phyloP scores from a whole-genome alignment of 2,888 invertebrate species.

The Thalpophila matura region DNA sequence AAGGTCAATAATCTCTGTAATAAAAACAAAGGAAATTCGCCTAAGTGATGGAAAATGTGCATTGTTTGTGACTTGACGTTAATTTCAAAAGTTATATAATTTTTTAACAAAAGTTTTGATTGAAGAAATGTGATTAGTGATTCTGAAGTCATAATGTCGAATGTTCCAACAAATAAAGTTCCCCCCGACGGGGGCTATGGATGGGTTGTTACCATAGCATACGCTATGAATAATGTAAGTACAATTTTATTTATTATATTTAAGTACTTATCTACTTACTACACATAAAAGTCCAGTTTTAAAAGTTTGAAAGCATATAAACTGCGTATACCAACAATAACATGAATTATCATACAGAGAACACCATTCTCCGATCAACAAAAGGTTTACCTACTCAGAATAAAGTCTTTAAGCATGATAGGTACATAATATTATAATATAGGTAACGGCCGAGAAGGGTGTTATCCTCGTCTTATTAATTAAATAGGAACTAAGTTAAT shows the following conservation, averaged over 20 bases:
- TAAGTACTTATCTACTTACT: not conserved
- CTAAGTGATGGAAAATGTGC: slow-evolving; percentile 61
- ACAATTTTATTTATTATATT: slow-evolving; percentile 36
- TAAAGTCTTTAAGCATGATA: too few species aligned
- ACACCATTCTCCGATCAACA: too few species aligned
- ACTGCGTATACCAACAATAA: too few species aligned
- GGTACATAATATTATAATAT: too few species aligned
- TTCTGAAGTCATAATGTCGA: slow-evolving; percentile 72
- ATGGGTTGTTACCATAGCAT: slow-evolving; percentile 92
- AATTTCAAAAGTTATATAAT: slow-evolving; percentile 50
- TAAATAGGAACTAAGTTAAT: too few species aligned
- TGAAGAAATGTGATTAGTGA: slow-evolving; percentile 68
- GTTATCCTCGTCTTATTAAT: too few species aligned
- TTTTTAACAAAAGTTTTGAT: slow-evolving; percentile 29
- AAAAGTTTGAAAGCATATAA: too few species aligned
- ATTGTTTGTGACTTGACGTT: slow-evolving; percentile 48
- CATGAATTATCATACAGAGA: too few species aligned
- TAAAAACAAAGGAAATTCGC: slow-evolving; percentile 21
- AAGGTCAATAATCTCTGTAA: slow-evolving; percentile 59
- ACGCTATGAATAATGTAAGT: slow-evolving; percentile 92
- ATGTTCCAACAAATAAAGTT: slow-evolving; percentile 77
- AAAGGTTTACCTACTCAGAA: too few species aligned
- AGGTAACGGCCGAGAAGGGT: too few species aligned
- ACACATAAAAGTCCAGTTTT: too few species aligned
- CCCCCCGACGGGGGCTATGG: slow-evolving; percentile 93